Evolutionary conservation across 2,888 invertebrate species (phyloP).

Genomic region (Diloba caeruleocephala): DNA sequence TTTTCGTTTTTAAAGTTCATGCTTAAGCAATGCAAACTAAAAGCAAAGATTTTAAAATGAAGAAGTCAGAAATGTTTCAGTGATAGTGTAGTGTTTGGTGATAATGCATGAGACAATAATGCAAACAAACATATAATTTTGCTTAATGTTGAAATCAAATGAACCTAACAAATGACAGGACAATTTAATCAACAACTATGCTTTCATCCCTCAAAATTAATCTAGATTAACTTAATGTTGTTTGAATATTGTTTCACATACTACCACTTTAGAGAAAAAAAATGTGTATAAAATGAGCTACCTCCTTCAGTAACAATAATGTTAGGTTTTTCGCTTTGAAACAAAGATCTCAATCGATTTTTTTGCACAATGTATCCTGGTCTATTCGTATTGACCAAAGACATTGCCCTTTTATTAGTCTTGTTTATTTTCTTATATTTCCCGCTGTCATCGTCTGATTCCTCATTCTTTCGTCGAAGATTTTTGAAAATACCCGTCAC

Average conservation of each 20-base stretch:
- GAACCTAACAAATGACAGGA: background rate
- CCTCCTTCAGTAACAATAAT: constrained; percentile 88
- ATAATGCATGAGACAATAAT: constrained; percentile 52
- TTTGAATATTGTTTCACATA: constrained; percentile 46
- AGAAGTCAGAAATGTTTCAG: constrained; percentile 27
- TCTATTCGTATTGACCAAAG: constrained; percentile 78
- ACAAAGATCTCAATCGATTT: constrained; percentile 79
- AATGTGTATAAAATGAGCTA: constrained; percentile 62
- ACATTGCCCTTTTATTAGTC: constrained; percentile 82
- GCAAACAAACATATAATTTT: constrained; percentile 18
- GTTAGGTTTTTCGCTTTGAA: constrained; percentile 83
- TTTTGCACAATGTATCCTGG: constrained; percentile 76
- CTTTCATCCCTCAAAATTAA: background rate
- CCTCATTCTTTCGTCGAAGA: constrained; percentile 75
- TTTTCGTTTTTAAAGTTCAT: constrained; percentile 22
- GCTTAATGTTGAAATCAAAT: background rate
- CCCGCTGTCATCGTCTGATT: constrained; percentile 83
- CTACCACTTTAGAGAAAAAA: constrained; percentile 16
- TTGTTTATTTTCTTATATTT: constrained; percentile 85
- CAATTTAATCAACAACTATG: background rate
- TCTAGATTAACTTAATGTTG: no score
- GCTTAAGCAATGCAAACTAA: constrained; percentile 45
- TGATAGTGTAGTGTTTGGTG: constrained; percentile 45
- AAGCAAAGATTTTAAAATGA: constrained; percentile 32
- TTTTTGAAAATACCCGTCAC: constrained; percentile 79